These are phyloP conservation scores for Pseudopipra pipra DNA, from an alignment of 2,113 vertebrate species.

Conservation along the genomic window DNA sequence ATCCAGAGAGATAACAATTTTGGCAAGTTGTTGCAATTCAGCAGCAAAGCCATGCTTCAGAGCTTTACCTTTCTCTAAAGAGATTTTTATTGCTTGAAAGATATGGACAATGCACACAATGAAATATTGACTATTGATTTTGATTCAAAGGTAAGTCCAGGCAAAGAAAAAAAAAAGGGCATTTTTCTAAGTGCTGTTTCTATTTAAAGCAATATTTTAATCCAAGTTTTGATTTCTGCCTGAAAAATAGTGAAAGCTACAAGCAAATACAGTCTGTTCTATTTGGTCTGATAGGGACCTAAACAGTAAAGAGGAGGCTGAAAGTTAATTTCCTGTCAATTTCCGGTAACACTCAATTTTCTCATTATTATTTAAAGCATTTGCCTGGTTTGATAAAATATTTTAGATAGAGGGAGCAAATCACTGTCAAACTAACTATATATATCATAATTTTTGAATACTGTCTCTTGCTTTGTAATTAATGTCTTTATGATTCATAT, in stretches of 20 bases:
- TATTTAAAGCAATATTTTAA: not conserved
- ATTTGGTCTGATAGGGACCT: not conserved
- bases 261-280: not conserved
- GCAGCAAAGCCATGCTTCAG: not conserved
- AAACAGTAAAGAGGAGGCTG: not conserved
- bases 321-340: not conserved
- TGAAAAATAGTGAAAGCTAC: not conserved
- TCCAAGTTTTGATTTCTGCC: not conserved
- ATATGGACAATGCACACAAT: not conserved
- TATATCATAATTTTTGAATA: not conserved
- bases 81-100: not conserved
- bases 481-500: not conserved
- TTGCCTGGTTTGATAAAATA: not conserved
- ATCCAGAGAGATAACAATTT: not conserved
- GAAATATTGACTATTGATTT: not conserved
- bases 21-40: not conserved
- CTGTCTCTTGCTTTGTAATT: not conserved
- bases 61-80: not conserved
- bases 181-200: not conserved
- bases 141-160: not conserved
- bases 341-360: not conserved
- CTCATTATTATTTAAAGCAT: fast-evolving
- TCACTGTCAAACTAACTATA: not conserved
- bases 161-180: not conserved
- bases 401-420: not conserved